Evolutionary conservation across 2,797 vertebrate genomes (phyloP).

Genomic region (Labeo calbasu): DNA sequence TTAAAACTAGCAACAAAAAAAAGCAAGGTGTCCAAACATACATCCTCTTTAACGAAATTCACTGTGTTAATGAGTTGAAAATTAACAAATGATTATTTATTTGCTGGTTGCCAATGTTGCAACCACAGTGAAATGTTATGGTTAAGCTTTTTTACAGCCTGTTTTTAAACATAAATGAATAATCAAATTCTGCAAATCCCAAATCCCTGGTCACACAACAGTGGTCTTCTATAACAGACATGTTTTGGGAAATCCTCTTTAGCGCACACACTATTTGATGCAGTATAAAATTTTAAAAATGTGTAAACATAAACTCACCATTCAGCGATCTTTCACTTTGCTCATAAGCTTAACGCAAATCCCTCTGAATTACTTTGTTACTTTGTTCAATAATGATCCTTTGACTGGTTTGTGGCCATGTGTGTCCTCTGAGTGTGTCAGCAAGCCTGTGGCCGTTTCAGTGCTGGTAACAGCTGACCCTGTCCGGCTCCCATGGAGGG

Average conservation of each 20-base stretch:
- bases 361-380: neutral
- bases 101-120: neutral
- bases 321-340: neutral
- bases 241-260: slow-evolving; percentile 14
- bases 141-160: slow-evolving; percentile 14
- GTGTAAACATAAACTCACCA: slow-evolving; percentile 47
- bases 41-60: neutral
- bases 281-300: neutral
- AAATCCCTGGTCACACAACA: neutral
- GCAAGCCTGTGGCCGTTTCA: slow-evolving; percentile 63
- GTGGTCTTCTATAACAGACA: slow-evolving; percentile 4
- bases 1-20: neutral
- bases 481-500: slow-evolving; percentile 71
- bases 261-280: neutral
- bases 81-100: slow-evolving; percentile 24
- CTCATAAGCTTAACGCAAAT: slow-evolving; percentile 21
- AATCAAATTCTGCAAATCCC: slow-evolving; percentile 28
- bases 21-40: neutral
- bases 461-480: slow-evolving; percentile 82
- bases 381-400: slow-evolving; percentile 12
- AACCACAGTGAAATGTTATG: neutral
- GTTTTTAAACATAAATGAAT: slow-evolving; percentile 16
- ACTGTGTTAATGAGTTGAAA: slow-evolving; percentile 10
- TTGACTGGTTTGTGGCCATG: slow-evolving; percentile 10
- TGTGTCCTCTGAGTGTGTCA: slow-evolving; percentile 58